Conservation (phyloP, 2,888 invertebrate genomes). For the Opisthograptis luteolata region DNA sequence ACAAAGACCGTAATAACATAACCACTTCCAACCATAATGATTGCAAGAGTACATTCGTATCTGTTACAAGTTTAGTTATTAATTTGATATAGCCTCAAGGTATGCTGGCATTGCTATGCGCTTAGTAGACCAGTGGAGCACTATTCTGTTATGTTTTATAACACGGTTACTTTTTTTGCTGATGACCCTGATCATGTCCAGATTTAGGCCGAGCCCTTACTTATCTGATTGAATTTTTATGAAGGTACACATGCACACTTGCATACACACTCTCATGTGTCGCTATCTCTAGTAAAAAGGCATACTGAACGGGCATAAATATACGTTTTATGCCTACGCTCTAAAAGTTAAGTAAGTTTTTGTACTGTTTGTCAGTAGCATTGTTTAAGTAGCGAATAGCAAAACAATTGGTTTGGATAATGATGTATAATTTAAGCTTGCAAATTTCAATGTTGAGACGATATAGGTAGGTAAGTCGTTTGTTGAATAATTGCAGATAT, state of each 20-base stretch:
- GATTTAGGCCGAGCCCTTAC: slow-evolving; percentile 64
- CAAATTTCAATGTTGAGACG: no score
- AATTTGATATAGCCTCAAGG: slow-evolving; percentile 62
- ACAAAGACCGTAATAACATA: slow-evolving; percentile 8
- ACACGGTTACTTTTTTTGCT: slow-evolving; percentile 76
- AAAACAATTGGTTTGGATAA: no score
- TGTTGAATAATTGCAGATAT: no score
- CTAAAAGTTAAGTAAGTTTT: not conserved
- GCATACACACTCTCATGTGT: slow-evolving; percentile 18
- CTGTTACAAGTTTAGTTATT: slow-evolving; percentile 41
- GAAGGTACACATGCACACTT: slow-evolving; percentile 25
- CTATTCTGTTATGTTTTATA: slow-evolving; percentile 77
- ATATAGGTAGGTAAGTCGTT: no score
- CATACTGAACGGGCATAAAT: no score
- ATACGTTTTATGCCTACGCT: no score
- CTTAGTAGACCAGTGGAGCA: slow-evolving; percentile 76
- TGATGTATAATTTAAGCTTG: no score
- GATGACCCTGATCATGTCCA: slow-evolving; percentile 62
- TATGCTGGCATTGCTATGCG: slow-evolving; percentile 56
- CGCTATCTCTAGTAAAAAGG: no score
- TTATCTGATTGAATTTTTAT: slow-evolving; percentile 50
- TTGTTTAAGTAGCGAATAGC: no score
- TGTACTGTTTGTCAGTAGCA: not conserved
- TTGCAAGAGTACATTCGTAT: slow-evolving; percentile 21
- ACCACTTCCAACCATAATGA: slow-evolving; percentile 12